Conservation (phyloP, 1,140 invertebrate species). For the Meloidogyne hapla region DNA sequence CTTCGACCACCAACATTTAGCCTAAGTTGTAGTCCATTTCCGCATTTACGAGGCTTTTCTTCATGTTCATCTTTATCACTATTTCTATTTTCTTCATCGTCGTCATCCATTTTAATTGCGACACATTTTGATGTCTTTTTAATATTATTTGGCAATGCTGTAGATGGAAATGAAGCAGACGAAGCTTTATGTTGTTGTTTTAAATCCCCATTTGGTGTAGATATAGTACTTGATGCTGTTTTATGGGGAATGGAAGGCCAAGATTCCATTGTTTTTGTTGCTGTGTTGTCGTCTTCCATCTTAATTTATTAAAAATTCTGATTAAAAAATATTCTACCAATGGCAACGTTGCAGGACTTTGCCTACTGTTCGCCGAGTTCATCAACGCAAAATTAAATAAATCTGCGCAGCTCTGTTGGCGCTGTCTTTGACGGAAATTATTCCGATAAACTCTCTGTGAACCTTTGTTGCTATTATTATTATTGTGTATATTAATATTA, state of each 20-base stretch:
- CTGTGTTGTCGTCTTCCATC: background rate
- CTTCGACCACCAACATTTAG: conserved; percentile 50
- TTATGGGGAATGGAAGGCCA: background rate
- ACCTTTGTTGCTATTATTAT: background rate
- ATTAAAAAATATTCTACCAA: background rate
- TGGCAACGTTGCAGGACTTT: background rate
- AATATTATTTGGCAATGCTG: background rate
- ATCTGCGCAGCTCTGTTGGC: background rate
- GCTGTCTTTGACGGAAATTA: background rate
- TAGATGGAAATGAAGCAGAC: background rate
- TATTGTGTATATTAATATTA: background rate
- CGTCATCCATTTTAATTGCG: background rate
- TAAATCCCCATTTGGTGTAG: background rate
- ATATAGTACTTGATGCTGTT: background rate
- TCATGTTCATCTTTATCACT: conserved; percentile 6
- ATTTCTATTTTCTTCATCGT: background rate
- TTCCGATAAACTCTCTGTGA: background rate
- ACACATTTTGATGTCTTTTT: background rate
- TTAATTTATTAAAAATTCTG: background rate
- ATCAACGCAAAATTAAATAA: background rate
- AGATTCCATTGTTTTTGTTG: background rate
- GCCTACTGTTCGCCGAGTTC: background rate
- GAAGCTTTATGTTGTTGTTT: background rate
- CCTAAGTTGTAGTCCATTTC: conserved; percentile 25
- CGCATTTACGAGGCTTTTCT: background rate